Conservation (phyloP, 2,113 vertebrate genomes). For the Colius striatus region DNA sequence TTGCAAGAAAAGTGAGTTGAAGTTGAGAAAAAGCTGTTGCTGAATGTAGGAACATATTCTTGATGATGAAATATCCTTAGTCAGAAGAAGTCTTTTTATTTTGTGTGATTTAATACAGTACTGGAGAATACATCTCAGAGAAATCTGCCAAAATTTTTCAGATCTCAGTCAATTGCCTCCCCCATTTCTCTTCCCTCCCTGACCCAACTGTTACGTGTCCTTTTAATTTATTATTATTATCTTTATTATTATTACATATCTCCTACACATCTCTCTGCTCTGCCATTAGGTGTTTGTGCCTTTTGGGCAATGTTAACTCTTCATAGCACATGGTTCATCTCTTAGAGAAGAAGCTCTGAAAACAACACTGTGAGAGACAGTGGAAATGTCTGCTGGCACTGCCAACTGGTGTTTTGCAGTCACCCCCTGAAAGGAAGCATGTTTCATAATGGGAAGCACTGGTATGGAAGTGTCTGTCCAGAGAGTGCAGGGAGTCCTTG, state of each 20-base stretch:
- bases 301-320: neutral
- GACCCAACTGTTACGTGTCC: neutral
- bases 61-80: neutral
- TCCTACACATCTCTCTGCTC: neutral
- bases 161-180: neutral
- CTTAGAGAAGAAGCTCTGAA: neutral
- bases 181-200: neutral
- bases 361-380: neutral
- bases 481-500: neutral
- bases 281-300: neutral
- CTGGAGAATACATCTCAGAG: neutral
- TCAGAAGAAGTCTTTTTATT: neutral
- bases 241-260: neutral
- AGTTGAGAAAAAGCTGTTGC: conserved; percentile 29
- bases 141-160: neutral
- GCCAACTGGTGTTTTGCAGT: neutral
- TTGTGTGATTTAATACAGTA: neutral
- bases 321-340: neutral
- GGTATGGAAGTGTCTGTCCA: neutral
- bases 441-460: neutral
- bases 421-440: neutral
- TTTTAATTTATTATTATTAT: neutral
- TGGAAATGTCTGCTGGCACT: neutral
- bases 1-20: neutral
- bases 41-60: neutral